phyloP scores from a whole-genome alignment of 1,140 invertebrate genomes.

The Diabrotica undecimpunctata region DNA sequence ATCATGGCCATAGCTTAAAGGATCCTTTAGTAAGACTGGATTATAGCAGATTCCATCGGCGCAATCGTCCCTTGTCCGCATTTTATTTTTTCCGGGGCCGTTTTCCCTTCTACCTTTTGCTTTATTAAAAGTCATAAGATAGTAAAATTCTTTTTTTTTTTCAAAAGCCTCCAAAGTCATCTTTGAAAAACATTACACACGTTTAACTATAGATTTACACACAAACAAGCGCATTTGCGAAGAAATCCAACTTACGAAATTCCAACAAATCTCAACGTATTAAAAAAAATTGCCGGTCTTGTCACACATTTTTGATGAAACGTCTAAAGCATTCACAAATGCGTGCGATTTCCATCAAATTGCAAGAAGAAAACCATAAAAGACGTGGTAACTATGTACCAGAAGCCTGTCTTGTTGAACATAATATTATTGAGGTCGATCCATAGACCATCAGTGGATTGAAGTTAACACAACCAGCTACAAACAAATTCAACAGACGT shows the following conservation, averaged over 20 bases:
- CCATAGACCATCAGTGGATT: conserved; percentile 88
- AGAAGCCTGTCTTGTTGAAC: conserved; percentile 92
- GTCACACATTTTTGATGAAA: conserved; percentile 99
- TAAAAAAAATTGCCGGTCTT: conserved; percentile 99
- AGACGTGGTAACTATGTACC: conserved; percentile 99
- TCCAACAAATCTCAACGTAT: conserved; percentile 93
- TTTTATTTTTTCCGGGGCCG: too few species aligned
- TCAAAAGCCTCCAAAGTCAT: conserved; percentile 99
- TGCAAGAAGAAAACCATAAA: conserved; percentile 98
- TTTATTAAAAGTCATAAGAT: too few species aligned
- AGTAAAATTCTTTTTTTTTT: too few species aligned
- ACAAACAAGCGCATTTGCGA: conserved; percentile 99
- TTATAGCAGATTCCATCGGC: too few species aligned
- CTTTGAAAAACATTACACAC: conserved; percentile 99
- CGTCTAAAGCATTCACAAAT: conserved; percentile 93
- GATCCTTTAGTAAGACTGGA: too few species aligned
- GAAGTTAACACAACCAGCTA: conserved; percentile 74
- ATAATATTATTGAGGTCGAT: conserved; percentile 91
- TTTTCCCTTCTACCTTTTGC: too few species aligned
- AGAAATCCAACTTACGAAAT: conserved; percentile 98
- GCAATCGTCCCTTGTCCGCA: too few species aligned
- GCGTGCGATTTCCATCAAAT: conserved; percentile 96
- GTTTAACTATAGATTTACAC: conserved; percentile 95
- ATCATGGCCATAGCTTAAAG: too few species aligned
- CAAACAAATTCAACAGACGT: conserved; percentile 61